Percentiles rank a stretch among this genome's conserved stretches.
phyloP scores from a whole-genome alignment of 2,888 invertebrate genomes.

The Tetropium fuscum region DNA sequence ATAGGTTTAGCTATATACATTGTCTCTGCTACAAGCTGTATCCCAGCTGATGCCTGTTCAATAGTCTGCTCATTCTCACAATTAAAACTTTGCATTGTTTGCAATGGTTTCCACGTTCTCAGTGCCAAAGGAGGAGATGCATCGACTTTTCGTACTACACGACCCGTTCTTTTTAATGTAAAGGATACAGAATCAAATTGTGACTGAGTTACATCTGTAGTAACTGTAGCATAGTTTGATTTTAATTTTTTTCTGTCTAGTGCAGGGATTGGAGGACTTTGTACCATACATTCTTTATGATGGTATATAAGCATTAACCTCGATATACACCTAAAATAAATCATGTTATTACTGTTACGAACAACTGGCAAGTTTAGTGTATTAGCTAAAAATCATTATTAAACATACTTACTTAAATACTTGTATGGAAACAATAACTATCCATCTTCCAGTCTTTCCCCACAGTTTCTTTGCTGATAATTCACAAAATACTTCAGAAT shows the following conservation, averaged over 20 bases:
- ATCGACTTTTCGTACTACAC: conserved; percentile 81
- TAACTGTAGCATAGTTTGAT: conserved; percentile 26
- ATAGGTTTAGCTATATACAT: conserved; percentile 83
- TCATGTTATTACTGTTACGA: too few relatives aligned
- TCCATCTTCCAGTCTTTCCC: conserved; percentile 84
- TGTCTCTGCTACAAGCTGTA: conserved; percentile 71
- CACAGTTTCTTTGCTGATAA: conserved; percentile 80
- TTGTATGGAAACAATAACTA: conserved; percentile 80
- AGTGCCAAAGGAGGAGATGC: conserved; percentile 77
- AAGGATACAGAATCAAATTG: conserved; percentile 67
- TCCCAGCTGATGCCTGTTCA: conserved; percentile 62
- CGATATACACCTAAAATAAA: conserved; percentile 66
- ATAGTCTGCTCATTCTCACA: conserved; percentile 53
- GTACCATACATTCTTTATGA: conserved; percentile 79
- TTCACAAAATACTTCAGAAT: conserved; percentile 91
- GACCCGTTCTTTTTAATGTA: conserved; percentile 81
- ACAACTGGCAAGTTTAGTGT: background rate
- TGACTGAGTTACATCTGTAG: conserved; percentile 41
- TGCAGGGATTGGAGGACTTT: conserved; percentile 80
- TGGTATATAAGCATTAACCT: conserved; percentile 74
- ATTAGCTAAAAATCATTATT: background rate
- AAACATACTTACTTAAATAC: conserved; percentile 77
- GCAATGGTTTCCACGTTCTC: conserved; percentile 80
- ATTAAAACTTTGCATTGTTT: conserved; percentile 42
- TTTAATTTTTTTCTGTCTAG: conserved; percentile 69